Percentiles rank a stretch among this genome's conserved stretches.
phyloP scores from a whole-genome alignment of 2,888 invertebrate genomes.

The Timandra comae region DNA sequence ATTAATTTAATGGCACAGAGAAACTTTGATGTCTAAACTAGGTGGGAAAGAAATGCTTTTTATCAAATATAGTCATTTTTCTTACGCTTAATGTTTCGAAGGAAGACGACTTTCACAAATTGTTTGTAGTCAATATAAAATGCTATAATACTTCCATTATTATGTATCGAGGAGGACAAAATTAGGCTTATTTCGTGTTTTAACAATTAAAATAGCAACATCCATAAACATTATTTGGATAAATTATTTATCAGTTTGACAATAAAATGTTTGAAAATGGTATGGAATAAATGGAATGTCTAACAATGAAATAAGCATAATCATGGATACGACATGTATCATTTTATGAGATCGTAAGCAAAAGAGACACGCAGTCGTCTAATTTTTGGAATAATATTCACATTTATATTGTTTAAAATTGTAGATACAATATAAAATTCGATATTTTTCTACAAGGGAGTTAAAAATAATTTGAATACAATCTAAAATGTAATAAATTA shows the following conservation, averaged over 20 bases:
- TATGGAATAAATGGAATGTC: conserved; percentile 10
- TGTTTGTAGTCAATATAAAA: conserved; percentile 5
- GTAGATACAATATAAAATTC: no score
- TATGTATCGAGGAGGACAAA: neutral
- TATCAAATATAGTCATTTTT: neutral
- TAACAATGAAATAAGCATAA: no score
- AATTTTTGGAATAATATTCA: no score
- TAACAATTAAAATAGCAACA: conserved; percentile 5
- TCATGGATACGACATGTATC: no score
- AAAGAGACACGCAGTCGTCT: no score
- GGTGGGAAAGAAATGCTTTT: conserved; percentile 45
- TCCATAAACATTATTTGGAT: conserved; percentile 1
- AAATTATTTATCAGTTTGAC: no score
- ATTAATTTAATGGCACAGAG: conserved; percentile 46
- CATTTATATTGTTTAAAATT: no score
- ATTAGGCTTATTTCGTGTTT: conserved; percentile 5
- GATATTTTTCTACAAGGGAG: no score
- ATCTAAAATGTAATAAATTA: no score
- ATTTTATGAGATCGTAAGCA: no score
- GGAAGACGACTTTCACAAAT: conserved; percentile 43
- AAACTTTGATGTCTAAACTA: conserved; percentile 33
- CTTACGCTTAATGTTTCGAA: conserved; percentile 23
- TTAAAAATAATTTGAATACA: no score
- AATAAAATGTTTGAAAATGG: neutral
- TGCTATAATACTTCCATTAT: conserved; percentile 1